A percentile compares a stretch with the other conserved stretches of the same genome.
Evolutionary conservation across 2,113 vertebrate species (phyloP).

Genomic region (Mesitornis unicolor): DNA sequence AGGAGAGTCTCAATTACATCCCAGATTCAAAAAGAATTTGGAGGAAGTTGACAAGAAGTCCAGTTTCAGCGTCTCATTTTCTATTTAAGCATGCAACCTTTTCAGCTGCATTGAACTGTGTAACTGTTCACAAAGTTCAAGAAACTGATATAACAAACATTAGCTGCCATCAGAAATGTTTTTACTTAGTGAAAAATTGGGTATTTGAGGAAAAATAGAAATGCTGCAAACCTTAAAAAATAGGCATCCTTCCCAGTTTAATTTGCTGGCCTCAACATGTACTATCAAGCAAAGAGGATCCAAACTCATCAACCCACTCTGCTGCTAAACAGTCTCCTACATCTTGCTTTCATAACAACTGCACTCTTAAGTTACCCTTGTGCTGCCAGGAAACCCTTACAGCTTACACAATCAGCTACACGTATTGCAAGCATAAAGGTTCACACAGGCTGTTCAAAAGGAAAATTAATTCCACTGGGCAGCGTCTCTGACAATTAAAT

Average conservation of each 20-base stretch:
- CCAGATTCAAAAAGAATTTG: neutral
- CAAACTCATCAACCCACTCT: neutral
- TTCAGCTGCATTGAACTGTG: neutral
- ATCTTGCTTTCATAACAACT: neutral
- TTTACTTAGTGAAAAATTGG: neutral
- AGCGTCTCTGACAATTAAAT: neutral
- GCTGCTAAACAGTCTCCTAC: neutral
- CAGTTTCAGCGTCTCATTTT: neutral
- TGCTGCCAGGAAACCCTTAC: neutral
- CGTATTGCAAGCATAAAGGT: neutral
- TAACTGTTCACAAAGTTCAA: neutral
- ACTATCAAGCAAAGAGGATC: neutral
- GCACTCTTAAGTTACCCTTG: neutral
- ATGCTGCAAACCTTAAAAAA: neutral
- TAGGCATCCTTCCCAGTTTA: neutral
- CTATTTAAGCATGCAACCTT: neutral
- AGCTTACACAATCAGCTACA: neutral
- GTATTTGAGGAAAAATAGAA: neutral
- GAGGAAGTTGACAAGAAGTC: neutral
- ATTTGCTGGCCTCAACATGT: neutral
- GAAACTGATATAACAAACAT: neutral
- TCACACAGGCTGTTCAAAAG: neutral
- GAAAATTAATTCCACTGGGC: neutral
- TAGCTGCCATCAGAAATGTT: neutral
- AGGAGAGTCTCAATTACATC: fast-evolving